A percentile compares a stretch with the other conserved stretches of the same genome.
Evolutionary conservation across 1,140 invertebrate species (phyloP).

Genomic region (Caenorhabditis brenneri): DNA sequence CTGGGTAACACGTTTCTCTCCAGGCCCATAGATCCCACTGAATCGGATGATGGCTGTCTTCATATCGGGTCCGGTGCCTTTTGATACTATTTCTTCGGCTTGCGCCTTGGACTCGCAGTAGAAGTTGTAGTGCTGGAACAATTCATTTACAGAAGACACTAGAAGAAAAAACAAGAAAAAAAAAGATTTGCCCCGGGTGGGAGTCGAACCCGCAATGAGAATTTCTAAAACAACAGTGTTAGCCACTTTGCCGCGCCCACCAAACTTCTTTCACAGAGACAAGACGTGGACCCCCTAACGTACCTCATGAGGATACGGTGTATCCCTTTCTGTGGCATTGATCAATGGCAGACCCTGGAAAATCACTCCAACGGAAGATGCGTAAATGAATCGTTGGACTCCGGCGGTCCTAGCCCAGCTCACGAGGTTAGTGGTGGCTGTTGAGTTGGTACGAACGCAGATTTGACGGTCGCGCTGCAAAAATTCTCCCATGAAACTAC

Average conservation of each 20-base stretch:
- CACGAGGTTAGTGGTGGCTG: background rate
- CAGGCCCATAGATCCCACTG: conserved; percentile 1
- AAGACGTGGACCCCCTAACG: too few relatives aligned
- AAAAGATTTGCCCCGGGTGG: too few relatives aligned
- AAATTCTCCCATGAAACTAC: too few relatives aligned
- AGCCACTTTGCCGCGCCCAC: too few relatives aligned
- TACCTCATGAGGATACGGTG: background rate
- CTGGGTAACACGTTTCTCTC: background rate
- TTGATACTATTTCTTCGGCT: background rate
- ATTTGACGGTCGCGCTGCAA: background rate
- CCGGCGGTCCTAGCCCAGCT: background rate
- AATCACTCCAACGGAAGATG: background rate
- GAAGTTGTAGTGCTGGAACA: background rate
- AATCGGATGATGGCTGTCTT: background rate
- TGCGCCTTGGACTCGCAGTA: conserved; percentile 8
- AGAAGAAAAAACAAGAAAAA: background rate
- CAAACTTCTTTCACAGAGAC: background rate
- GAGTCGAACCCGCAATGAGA: too few relatives aligned
- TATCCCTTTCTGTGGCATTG: background rate
- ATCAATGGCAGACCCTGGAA: background rate
- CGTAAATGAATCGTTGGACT: background rate
- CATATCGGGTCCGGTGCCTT: background rate
- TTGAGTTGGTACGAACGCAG: background rate
- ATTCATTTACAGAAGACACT: background rate
- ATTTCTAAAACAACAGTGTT: too few relatives aligned